Base-by-base conservation (phyloP, 2,888 invertebrate genomes). In the Chrysotoxum bicinctum region DNA sequence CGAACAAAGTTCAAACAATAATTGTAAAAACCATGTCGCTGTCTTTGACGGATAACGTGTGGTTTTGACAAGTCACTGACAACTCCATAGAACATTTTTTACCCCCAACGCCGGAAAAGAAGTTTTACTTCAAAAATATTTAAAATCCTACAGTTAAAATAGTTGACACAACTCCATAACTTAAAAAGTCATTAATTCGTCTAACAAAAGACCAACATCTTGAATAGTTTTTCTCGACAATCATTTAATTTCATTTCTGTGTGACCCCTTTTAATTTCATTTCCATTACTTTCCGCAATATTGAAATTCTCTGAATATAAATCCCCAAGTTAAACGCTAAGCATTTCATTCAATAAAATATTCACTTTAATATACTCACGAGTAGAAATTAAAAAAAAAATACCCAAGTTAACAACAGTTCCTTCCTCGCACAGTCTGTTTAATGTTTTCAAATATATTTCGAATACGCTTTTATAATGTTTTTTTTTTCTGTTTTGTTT, bases 351-450 rank as follows among this genome's bases (percentile, higher is more conserved):
- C 66, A 82, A 54, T 78, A 54, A 30, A 62, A 62, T 30, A 26
- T 43, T 62, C 37, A 54, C 62, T 73, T 78, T 83, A 78, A 83
- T 83, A 54, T 83, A 83, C 83, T 83, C 35, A 45, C 58, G 16
- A 54, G 16, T 10, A 16, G 5, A 23, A 32, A 37, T 30, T 50
- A 43, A 66, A 43, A 26, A 52, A 2, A 54, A 32, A 35, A 48
- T n/a, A 50, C 50, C 48, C 10, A 48, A 21, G 10, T 66, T 50
- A 35, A 68, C 58, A 84, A 66, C 79, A 79, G 54, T 32, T 58
- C 64, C 80, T 32, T 58, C 64, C 80, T 66, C 75, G 56, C 70
- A 75, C 79, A 80, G 68, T 84, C 80, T 80, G 80, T 16, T 80
- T 72, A 76, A 84, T 68, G 60, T 75, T 84, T 58, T 58, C 58